Evolutionary conservation across 1,140 invertebrate species (phyloP).

Genomic region (Capitella teleta): DNA sequence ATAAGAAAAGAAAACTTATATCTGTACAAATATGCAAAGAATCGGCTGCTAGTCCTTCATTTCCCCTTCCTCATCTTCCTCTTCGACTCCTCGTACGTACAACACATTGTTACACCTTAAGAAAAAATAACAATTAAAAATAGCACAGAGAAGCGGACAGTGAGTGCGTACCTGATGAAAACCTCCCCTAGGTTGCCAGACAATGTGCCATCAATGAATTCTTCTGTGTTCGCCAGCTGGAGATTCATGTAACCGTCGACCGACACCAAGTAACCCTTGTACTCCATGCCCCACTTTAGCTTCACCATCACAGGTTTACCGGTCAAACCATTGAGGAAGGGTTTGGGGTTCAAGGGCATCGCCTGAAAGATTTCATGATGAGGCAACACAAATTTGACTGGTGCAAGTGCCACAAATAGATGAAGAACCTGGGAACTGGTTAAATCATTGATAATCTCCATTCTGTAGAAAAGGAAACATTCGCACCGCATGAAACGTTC

Average conservation of each 20-base stretch:
- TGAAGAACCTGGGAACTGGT: too few species aligned
- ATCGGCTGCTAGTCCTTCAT: constrained; percentile 79
- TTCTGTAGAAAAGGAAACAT: too few species aligned
- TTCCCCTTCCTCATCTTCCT: constrained; percentile 94
- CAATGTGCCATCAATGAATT: constrained; percentile 80
- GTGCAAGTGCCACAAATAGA: too few species aligned
- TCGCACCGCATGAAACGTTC: too few species aligned
- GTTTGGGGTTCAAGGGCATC: constrained; percentile 92
- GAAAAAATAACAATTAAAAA: neutral
- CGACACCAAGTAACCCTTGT: constrained; percentile 88
- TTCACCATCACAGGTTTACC: constrained; percentile 96
- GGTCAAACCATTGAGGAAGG: constrained; percentile 92
- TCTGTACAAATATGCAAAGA: too few species aligned
- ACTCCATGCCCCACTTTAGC: constrained; percentile 99
- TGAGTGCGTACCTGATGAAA: constrained; percentile 77
- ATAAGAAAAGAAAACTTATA: too few species aligned
- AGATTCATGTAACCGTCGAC: constrained; percentile 99
- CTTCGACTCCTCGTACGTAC: constrained; percentile 89
- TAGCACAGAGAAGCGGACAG: too few species aligned
- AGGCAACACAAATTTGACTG: too few species aligned
- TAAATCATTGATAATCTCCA: too few species aligned
- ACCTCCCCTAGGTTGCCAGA: constrained; percentile 96
- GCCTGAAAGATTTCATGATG: constrained; percentile 4
- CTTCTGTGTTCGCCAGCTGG: constrained; percentile 90
- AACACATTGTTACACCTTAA: constrained; percentile 90